A percentile compares a stretch with the other conserved stretches of the same genome.
These are phyloP conservation scores for Zosterops lateralis DNA, from an alignment of 2,113 vertebrate species.

Conservation along the genomic window DNA sequence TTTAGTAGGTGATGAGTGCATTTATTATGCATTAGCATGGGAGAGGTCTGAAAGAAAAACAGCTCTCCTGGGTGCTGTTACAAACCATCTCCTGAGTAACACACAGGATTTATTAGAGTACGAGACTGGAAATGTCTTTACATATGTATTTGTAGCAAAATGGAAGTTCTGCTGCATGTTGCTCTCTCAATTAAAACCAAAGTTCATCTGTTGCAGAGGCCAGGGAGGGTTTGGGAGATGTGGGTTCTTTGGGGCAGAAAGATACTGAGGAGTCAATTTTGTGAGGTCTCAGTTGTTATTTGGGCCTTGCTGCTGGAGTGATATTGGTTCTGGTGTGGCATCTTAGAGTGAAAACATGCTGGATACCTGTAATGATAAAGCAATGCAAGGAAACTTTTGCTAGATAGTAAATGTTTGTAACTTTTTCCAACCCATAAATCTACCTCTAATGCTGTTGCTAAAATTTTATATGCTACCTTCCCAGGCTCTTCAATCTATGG, in stretches of 20 bases:
- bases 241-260: background rate
- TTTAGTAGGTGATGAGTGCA: background rate
- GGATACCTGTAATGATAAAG: background rate
- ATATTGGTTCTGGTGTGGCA: background rate
- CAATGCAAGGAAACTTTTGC: background rate
- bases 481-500: background rate
- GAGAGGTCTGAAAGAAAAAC: conserved; percentile 16
- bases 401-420: background rate
- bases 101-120: background rate
- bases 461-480: background rate
- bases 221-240: background rate
- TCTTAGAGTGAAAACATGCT: background rate
- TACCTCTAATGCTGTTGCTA: background rate
- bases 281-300: background rate
- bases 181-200: background rate
- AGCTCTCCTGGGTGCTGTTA: background rate
- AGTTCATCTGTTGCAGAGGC: background rate
- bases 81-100: conserved; percentile 30
- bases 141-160: background rate
- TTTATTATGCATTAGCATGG: conserved; percentile 29
- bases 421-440: background rate
- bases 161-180: background rate
- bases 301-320: background rate
- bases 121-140: background rate
- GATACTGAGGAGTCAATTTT: background rate